Conservation (phyloP, 2,797 vertebrate genomes). For the Silurus lanzhouensis region DNA sequence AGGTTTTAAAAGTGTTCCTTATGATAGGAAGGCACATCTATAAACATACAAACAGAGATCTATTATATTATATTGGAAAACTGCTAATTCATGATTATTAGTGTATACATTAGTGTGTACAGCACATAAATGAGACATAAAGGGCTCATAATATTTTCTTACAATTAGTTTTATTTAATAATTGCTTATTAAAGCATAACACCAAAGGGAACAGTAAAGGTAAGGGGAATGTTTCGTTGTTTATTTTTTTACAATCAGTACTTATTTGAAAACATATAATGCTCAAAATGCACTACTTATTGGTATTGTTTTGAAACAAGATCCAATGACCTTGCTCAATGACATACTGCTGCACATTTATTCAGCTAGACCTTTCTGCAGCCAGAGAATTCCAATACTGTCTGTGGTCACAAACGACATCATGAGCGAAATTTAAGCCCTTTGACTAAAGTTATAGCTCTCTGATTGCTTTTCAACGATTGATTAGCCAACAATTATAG, state of each 20-base stretch:
- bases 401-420: no score
- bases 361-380: no score
- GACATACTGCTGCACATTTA: no score
- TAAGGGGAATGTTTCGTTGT: not conserved
- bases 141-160: not conserved
- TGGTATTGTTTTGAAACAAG: not conserved
- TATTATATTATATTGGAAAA: not conserved
- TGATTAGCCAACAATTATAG: no score
- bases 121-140: not conserved
- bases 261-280: not conserved
- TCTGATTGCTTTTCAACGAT: no score
- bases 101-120: not conserved
- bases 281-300: not conserved
- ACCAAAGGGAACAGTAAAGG: not conserved
- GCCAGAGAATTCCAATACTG: no score
- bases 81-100: not conserved
- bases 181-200: not conserved
- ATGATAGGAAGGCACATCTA: not conserved
- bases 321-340: no score
- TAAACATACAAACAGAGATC: no score
- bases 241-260: not conserved
- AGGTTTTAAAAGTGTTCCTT: not conserved
- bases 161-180: not conserved
- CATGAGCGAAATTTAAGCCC: no score
- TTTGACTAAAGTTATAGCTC: no score